Evolutionary conservation across 64 coral and sea anemone genomes (phyloP), one percentile per base, ranked within the genome.

Genomic region (Pachyseris speciosa): DNA sequence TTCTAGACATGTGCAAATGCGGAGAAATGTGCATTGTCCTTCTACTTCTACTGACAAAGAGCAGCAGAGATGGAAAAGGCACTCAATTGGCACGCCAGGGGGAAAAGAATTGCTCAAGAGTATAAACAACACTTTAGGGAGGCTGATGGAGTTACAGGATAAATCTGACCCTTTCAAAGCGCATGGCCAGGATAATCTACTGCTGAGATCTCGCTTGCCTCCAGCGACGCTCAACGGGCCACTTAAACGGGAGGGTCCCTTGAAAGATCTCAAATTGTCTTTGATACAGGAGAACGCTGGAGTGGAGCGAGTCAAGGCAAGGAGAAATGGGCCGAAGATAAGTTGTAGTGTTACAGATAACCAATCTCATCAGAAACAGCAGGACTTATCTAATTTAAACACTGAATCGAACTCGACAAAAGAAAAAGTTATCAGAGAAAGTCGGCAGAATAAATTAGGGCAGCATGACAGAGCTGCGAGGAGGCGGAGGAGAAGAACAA

Each of bases 121-220:
- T 63, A 81, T 81, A 81, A 81, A 81, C 37, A 81, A 81, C 36
- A 81, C 77, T 61, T 81, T 81, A 63, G 77, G 77, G 13, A 57
- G 27, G 53, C 77, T 81, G 9, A 34, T 81, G 48, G 77, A 81
- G n/a, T 33, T 81, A 19, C 77, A 81, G 63, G 77, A 81, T 25
- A 81, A 63, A 10, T 9, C 53, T 10, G 77, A 81, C 9, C 53
- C 53, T 6, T 7, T 37, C 9, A 81, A 63, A 36, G 10, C 75
- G 1, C 75, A 25, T 15, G 10, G 44, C 5, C 75, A 50, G 16
- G 75, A 79, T 9, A 31, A 34, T 81, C 40, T 61, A 15, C 55
- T 81, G 22, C 27, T 63, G 17, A 81, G 77, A 22, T 81, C 77
- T 1, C 77, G 77, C 7, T 58, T 37, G 9, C 53, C 36, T 0